Evolutionary conservation across 2,888 invertebrate species (phyloP).

Genomic region (Neoascia interrupta): DNA sequence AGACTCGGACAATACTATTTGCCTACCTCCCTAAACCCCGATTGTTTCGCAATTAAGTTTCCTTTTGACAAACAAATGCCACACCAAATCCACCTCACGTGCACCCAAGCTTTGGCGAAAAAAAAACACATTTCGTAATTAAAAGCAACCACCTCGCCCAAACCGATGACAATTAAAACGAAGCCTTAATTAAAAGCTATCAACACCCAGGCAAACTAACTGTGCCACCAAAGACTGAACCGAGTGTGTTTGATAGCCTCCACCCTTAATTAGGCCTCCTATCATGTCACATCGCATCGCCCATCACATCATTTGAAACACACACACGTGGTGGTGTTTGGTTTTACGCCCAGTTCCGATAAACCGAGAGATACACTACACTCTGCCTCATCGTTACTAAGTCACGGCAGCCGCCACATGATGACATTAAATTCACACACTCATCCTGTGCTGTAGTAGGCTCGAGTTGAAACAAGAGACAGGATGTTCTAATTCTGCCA

Average conservation of each 20-base stretch:
- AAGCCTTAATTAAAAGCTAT: conserved; percentile 53
- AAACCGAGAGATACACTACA: conserved; percentile 3
- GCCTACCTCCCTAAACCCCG: too few species aligned
- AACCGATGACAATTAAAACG: conserved; percentile 45
- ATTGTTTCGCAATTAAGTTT: too few species aligned
- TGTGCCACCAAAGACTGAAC: conserved; percentile 18
- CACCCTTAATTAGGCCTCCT: conserved; percentile 55
- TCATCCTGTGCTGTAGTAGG: background rate
- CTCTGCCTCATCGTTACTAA: too few species aligned
- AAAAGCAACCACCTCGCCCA: conserved; percentile 39
- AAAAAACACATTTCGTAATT: conserved; percentile 35
- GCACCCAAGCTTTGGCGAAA: background rate
- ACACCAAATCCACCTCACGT: background rate
- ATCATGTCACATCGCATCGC: conserved; percentile 14
- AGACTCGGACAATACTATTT: too few species aligned
- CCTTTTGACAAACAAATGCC: too few species aligned
- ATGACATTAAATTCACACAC: conserved; percentile 47
- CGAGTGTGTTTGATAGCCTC: conserved; percentile 32
- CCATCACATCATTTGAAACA: background rate
- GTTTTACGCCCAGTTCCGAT: conserved; percentile 21
- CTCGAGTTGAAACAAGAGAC: background rate
- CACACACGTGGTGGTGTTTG: conserved; percentile 13
- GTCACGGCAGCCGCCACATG: conserved; percentile 15
- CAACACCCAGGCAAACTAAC: conserved; percentile 36
- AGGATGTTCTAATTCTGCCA: conserved; percentile 23